Evolutionary conservation across 2,888 invertebrate species (phyloP).

Genomic region (Resseliella maxima): DNA sequence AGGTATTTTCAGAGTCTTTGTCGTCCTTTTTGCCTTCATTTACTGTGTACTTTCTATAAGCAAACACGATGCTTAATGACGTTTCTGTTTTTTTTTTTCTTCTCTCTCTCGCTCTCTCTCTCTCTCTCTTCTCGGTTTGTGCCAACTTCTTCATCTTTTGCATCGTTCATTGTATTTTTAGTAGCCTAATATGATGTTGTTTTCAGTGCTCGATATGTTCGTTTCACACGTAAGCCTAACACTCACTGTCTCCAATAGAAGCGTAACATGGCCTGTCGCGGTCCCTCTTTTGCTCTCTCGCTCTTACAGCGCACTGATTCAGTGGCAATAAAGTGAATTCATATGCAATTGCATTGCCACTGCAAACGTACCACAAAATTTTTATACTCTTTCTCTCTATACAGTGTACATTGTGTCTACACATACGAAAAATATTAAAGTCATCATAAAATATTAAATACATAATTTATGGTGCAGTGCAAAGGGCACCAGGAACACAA

Average conservation of each 20-base stretch:
- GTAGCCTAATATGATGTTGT: constrained; percentile 9
- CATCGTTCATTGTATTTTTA: constrained; percentile 24
- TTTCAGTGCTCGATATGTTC: constrained; percentile 7
- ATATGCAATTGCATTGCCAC: constrained; percentile 3
- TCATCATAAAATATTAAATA: constrained; percentile 55
- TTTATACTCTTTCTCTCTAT: constrained; percentile 26
- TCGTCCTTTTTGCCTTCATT: constrained; percentile 12
- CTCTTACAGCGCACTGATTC: neutral
- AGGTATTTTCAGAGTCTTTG: constrained; percentile 45
- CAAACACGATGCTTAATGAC: constrained; percentile 23
- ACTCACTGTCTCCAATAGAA: neutral
- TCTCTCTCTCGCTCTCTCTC: neutral
- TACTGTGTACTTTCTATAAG: neutral
- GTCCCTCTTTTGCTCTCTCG: too few relatives aligned
- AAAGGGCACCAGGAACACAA: constrained; percentile 7
- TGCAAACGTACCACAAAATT: constrained; percentile 16
- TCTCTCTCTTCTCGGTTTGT: too few relatives aligned
- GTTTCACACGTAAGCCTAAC: constrained; percentile 5
- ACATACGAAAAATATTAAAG: constrained; percentile 49
- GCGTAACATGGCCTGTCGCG: neutral
- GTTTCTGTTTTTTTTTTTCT: neutral
- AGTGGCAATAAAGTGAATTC: neutral
- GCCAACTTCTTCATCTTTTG: neutral
- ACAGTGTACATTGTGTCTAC: too few relatives aligned
- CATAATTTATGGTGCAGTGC: constrained; percentile 34